Evolutionary conservation across 2,888 invertebrate genomes (phyloP), one percentile per base, ranked within the genome.

Genomic region (Ophraella communa): DNA sequence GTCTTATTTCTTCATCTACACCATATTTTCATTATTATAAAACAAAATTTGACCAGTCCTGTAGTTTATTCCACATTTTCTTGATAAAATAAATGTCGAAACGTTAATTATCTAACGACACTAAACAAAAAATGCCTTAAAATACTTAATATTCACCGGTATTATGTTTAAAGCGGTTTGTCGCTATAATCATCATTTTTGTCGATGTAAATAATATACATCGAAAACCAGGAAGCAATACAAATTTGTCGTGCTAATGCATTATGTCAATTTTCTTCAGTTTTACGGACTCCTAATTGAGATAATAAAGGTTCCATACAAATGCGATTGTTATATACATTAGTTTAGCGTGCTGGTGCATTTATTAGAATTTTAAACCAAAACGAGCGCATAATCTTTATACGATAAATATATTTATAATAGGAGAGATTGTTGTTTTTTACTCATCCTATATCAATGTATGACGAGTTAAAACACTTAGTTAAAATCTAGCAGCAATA

Each of bases 111-210:
- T 39, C 39, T 17, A 39, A 39, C 14, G 14, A 39, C 7, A 17
- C 14, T 39, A 39, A 17, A 14, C 17, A 17, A 39, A 39, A 39
- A 35, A 4, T 11, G 49, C 14, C 23, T 49, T 47, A 47, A 47
- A 21, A 24, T 30, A 14, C 24, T 51, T 51, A 23, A 23, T 47
- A 47, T 47, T 47, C 47, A 47, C n/a, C n/a, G n/a, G n/a, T n/a
- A n/a, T n/a, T n/a, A n/a, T n/a, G n/a, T n/a, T n/a, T n/a, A n/a
- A n/a, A 51, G 27, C 49, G 49, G 49, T 51, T 51, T 51, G 27
- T 51, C 24, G 27, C 27, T 51, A 27, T 51, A 51, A 51, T 51
- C 27, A 27, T 14, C 27, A 30, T 27, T 27, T 51, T 51, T 27
- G 27, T 24, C 49, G 24, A 51, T 5, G 17, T 17, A 27, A 51